Base-by-base conservation (phyloP, 1,140 invertebrate genomes). In the Samia ricini region DNA sequence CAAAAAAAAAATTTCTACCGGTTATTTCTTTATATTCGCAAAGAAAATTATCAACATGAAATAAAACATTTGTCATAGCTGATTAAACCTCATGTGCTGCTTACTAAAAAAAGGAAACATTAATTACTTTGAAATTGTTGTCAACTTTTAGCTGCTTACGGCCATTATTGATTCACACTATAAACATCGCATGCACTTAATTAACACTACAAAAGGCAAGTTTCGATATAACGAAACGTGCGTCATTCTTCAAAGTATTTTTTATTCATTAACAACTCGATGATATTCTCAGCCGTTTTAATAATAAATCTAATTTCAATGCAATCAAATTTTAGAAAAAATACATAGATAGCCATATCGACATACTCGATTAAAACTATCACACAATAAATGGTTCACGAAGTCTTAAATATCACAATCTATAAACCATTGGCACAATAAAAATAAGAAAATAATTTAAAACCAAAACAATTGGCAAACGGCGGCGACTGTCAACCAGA, bases 331-430 rank as follows among this genome's bases (percentile, higher is more conserved):
- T 76, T 77, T 69, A 65, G 61, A 50, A 72, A 71, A 64, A 62
- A 72, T 60, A 61, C 71, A 73, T 70, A 72, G n/a, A n/a, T n/a
- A n/a, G 74, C 65, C 74, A 55, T 69, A 59, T 57, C 29, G 19
- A 50, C 26, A 51, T 57, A 58, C 20, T 54, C 49, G 69, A 67
- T 69, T 71, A 66, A 74, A 74, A 67, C 55, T 69, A 74, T 33
- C 56, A 8, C 12, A 19, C 51, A 64, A 65, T 24, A 50, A 20
- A 51, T 69, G 69, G 63, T 60, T 56, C 64, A 33, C 76, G 33
- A 42, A 42, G n/a, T 42, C 33, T 76, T 76, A 72, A 84, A 86
- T 88, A 88, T 88, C 85, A 88, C 85, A 88, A 80, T 79, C 71
- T 15, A 42, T 66, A 63, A 76, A 79, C 76, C 74, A 79, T 82